These are phyloP conservation scores for Drosophila nasuta DNA, from an alignment of 1,140 invertebrate species.

Conservation along the genomic window DNA sequence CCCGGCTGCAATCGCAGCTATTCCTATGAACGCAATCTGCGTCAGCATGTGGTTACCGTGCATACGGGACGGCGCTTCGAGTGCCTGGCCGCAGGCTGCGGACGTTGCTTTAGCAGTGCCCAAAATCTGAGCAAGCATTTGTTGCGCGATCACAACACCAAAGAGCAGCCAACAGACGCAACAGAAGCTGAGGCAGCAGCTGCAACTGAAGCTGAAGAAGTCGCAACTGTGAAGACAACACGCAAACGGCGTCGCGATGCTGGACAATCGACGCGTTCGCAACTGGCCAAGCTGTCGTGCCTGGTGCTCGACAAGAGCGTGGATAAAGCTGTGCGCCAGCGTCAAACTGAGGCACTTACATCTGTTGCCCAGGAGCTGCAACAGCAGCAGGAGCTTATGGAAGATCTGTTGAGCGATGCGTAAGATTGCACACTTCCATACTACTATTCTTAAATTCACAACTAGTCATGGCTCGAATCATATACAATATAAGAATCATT, in stretches of 20 bases:
- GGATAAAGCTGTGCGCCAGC: slow-evolving; percentile 60
- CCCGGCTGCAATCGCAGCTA: slow-evolving; percentile 65
- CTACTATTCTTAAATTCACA: not conserved
- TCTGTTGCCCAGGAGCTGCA: slow-evolving; percentile 45
- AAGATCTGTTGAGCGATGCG: not conserved
- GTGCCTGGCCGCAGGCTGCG: slow-evolving; percentile 63
- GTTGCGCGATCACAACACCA: slow-evolving; percentile 42
- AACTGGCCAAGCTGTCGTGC: slow-evolving; percentile 57
- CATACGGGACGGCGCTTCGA: slow-evolving; percentile 73
- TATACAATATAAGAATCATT: no score
- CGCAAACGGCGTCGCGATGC: slow-evolving; percentile 72
- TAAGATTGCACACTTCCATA: not conserved
- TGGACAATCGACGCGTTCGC: slow-evolving; percentile 60
- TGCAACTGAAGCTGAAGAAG: not conserved
- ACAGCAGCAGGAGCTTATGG: not conserved
- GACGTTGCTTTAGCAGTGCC: slow-evolving; percentile 69
- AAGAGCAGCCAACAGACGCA: not conserved
- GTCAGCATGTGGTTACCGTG: slow-evolving; percentile 58
- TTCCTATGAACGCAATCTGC: slow-evolving; percentile 71
- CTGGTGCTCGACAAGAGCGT: slow-evolving; percentile 55
- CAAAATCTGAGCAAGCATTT: slow-evolving; percentile 75
- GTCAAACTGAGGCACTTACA: slow-evolving; percentile 44
- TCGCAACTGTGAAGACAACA: not conserved
- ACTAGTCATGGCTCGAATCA: no score
- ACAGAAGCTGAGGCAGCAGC: not conserved